Percentiles rank a stretch among this genome's conserved stretches.
phyloP scores from a whole-genome alignment of 2,888 invertebrate genomes.

The Pyrrhosoma nymphula region DNA sequence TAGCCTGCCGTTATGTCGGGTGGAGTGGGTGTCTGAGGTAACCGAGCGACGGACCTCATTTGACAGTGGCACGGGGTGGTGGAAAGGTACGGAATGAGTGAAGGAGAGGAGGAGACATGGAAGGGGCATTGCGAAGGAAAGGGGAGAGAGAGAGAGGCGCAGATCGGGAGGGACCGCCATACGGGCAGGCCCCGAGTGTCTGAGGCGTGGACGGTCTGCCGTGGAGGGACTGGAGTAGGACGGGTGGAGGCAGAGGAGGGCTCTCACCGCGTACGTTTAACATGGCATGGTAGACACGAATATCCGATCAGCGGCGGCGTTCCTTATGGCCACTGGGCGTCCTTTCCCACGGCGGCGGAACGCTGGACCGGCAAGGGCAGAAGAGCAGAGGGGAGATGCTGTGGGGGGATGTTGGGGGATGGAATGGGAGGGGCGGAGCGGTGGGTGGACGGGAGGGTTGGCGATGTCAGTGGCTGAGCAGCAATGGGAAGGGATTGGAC shows the following conservation, averaged over 20 bases:
- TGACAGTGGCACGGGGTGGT: too few relatives aligned
- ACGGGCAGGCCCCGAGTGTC: too few relatives aligned
- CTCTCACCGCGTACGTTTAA: not conserved
- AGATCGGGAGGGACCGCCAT: not conserved
- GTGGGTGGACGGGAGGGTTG: not conserved
- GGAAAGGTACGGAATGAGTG: not conserved
- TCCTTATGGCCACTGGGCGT: slow-evolving; percentile 53
- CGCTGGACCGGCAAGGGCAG: not conserved
- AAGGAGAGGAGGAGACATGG: not conserved
- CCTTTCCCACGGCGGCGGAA: slow-evolving; percentile 15
- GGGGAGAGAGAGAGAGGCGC: not conserved
- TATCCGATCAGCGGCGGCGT: slow-evolving; percentile 60
- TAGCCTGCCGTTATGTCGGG: not conserved
- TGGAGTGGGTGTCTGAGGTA: not conserved
- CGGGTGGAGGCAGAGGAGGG: not conserved
- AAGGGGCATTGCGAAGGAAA: not conserved
- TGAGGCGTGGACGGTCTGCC: not conserved
- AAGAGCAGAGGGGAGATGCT: not conserved
- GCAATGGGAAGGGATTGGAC: not conserved
- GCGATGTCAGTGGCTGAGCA: not conserved
- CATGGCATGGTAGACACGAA: slow-evolving; percentile 50
- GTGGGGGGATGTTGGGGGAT: not conserved
- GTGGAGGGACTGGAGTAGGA: not conserved
- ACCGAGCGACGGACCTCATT: too few relatives aligned
- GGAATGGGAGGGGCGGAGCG: not conserved